phyloP scores from a whole-genome alignment of 2,888 invertebrate species.

The Ephialtes manifestator region DNA sequence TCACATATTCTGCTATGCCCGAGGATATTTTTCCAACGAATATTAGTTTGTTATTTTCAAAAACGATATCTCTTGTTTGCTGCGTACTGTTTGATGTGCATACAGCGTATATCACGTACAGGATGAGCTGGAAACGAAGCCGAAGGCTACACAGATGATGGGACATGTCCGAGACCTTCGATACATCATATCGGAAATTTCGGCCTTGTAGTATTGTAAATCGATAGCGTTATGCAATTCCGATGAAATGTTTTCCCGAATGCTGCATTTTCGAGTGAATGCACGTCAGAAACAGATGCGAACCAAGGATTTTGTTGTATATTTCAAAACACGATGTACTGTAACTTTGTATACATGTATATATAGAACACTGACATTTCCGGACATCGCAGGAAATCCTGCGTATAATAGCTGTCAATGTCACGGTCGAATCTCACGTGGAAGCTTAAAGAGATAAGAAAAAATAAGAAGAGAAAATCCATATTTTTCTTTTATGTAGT shows the following conservation, averaged over 20 bases:
- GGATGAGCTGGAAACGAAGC: conserved; percentile 4
- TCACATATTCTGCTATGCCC: not conserved
- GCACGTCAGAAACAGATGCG: conserved; percentile 17
- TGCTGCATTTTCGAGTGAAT: not conserved
- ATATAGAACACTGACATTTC: not conserved
- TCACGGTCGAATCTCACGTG: conserved; percentile 19
- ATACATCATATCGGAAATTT: conserved; percentile 26
- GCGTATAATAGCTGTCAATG: conserved; percentile 21
- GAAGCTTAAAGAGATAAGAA: not conserved
- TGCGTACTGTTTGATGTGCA: not conserved
- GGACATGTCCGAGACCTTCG: conserved; percentile 54
- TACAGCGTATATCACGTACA: not conserved
- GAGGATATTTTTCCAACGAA: not conserved
- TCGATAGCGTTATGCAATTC: conserved; percentile 36
- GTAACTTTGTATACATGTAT: not conserved
- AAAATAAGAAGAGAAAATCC: not conserved
- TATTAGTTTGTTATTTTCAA: not conserved
- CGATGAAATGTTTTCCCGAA: conserved; percentile 2
- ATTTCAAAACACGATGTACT: not conserved
- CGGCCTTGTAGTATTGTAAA: conserved; percentile 40
- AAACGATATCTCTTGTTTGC: not conserved
- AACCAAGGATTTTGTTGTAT: not conserved
- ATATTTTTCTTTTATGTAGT: not conserved
- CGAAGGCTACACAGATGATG: conserved; percentile 31
- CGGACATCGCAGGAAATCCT: conserved; percentile 14